Percentiles rank a stretch among this genome's conserved stretches.
Conservation (phyloP, 2,888 invertebrate genomes). For the Dyspetes luteomarginatus region DNA sequence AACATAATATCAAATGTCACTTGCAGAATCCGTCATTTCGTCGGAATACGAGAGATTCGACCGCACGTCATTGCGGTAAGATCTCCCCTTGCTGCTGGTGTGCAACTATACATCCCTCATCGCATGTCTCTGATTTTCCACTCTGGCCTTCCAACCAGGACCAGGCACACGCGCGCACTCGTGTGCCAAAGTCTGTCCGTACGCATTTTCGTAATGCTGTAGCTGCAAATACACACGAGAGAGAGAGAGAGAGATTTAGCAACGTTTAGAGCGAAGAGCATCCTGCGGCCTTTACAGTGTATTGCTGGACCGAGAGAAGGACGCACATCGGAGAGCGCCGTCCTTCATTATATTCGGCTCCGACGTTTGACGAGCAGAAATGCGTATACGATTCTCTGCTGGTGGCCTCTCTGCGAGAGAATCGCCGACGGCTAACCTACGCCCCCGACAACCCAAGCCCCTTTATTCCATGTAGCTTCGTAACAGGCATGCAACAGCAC, state of each 20-base stretch:
- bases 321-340: constrained; percentile 46
- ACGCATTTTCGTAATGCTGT: constrained; percentile 60
- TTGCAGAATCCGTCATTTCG: constrained; percentile 83
- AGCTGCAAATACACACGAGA: constrained; percentile 49
- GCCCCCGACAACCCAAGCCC: constrained; percentile 23
- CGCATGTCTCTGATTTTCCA: constrained; percentile 79
- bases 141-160: constrained; percentile 76
- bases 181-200: constrained; percentile 31
- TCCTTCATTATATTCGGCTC: constrained; percentile 64
- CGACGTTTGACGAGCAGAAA: constrained; percentile 65
- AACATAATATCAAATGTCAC: constrained; percentile 83
- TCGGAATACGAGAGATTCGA: constrained; percentile 80
- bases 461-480: constrained; percentile 26
- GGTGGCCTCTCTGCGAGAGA: constrained; percentile 49
- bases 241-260: constrained; percentile 49
- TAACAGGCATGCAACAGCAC: constrained; percentile 30
- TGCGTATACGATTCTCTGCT: constrained; percentile 50
- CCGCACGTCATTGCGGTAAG: constrained; percentile 83
- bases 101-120: constrained; percentile 64
- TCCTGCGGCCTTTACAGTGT: constrained; percentile 17
- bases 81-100: constrained; percentile 73
- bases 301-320: constrained; percentile 36
- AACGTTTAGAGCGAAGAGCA: constrained; percentile 11
- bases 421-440: constrained; percentile 51
- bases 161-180: constrained; percentile 24